Conservation (phyloP, 2,888 invertebrate species). For the Nephrotoma flavescens region DNA sequence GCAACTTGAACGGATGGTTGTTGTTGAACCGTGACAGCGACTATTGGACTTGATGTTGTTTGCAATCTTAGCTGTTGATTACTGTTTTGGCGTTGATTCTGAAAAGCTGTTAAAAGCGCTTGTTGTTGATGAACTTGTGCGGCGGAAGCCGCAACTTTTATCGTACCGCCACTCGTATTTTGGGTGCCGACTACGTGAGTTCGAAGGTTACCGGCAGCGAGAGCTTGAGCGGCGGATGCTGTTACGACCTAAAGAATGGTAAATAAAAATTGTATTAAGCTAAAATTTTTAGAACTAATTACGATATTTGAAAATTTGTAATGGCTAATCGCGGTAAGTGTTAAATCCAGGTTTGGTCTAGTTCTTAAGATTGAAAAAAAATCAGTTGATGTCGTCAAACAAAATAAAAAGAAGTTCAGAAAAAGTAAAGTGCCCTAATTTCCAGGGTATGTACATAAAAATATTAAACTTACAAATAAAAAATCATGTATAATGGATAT, state of each 20-base stretch:
- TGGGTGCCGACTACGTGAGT: conserved; percentile 28
- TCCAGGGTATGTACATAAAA: too few species aligned
- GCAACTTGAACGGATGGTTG: conserved; percentile 19
- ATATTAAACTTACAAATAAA: too few species aligned
- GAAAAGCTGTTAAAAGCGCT: conserved; percentile 39
- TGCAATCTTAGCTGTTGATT: conserved; percentile 43
- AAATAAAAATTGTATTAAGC: conserved; percentile 7
- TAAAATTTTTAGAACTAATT: background rate
- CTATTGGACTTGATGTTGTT: conserved; percentile 35
- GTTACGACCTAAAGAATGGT: conserved; percentile 35
- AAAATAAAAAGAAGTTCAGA: too few species aligned
- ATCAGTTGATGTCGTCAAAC: too few species aligned
- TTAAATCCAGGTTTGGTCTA: too few species aligned
- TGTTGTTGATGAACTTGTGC: conserved; percentile 33
- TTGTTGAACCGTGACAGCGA: conserved; percentile 43
- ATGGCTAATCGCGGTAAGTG: background rate
- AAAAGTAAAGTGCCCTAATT: too few species aligned
- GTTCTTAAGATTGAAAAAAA: too few species aligned
- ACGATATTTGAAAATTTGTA: background rate
- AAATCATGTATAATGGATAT: too few species aligned
- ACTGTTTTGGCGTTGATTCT: conserved; percentile 39
- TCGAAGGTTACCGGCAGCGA: conserved; percentile 34
- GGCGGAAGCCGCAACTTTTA: conserved; percentile 35
- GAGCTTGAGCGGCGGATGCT: conserved; percentile 34
- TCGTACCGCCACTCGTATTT: conserved; percentile 30